A percentile compares a stretch with the other conserved stretches of the same genome.
Evolutionary conservation across 2,797 vertebrate species (phyloP).

Genomic region (Scarus forsteni): DNA sequence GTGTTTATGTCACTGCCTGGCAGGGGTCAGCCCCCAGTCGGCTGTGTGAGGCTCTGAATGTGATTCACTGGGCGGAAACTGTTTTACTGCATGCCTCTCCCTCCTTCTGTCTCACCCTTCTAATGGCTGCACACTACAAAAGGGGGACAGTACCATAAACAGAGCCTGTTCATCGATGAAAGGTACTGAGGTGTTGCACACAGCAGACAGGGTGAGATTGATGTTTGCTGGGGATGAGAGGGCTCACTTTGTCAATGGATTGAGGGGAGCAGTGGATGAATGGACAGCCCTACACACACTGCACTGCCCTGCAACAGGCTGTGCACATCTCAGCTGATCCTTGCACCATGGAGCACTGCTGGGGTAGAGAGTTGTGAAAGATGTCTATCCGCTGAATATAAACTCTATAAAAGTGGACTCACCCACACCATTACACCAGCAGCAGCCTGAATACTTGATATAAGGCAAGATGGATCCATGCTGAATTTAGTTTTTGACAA

Average conservation of each 20-base stretch:
- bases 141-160: conserved; percentile 74
- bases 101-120: conserved; percentile 68
- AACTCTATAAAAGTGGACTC: neutral
- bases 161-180: conserved; percentile 67
- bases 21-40: conserved; percentile 79
- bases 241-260: conserved; percentile 37
- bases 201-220: conserved; percentile 58
- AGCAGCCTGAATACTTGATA: no score
- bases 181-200: conserved; percentile 70
- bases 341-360: conserved; percentile 17
- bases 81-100: conserved; percentile 79
- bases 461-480: no score
- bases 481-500: no score
- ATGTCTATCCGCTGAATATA: conserved; percentile 32
- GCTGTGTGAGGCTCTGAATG: conserved; percentile 77
- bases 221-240: conserved; percentile 62
- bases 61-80: conserved; percentile 85
- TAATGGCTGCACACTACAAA: conserved; percentile 73
- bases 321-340: conserved; percentile 17
- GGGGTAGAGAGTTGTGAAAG: conserved; percentile 22
- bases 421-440: no score
- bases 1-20: conserved; percentile 81
- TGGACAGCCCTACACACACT: conserved; percentile 28
- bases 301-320: conserved; percentile 62
- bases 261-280: conserved; percentile 25